Evolutionary conservation across 2,113 vertebrate genomes (phyloP).

Genomic region (Mirza zaza): DNA sequence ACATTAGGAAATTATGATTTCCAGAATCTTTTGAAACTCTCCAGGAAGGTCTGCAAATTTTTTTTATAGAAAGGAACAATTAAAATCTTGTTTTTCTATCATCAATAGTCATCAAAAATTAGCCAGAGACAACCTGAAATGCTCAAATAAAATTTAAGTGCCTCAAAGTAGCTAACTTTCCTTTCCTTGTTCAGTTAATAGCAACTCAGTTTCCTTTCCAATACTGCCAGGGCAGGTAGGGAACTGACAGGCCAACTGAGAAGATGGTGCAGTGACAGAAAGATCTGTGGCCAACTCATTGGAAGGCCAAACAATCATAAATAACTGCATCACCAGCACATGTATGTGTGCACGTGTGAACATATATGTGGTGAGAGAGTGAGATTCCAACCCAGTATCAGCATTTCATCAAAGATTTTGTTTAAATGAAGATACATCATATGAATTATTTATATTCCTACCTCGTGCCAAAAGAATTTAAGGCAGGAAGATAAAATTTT

Average conservation of each 20-base stretch:
- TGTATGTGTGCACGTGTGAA: rapidly evolving
- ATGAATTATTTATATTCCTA: neutral
- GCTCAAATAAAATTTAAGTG: conserved; percentile 66
- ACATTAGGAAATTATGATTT: conserved; percentile 56
- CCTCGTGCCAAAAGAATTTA: conserved; percentile 42
- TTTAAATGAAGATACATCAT: neutral
- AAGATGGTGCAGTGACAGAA: conserved; percentile 65
- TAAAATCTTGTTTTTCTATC: conserved; percentile 80
- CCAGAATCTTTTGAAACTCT: conserved; percentile 74
- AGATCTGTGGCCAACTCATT: conserved; percentile 73
- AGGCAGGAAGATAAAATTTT: neutral
- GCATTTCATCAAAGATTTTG: neutral
- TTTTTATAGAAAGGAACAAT: conserved; percentile 80
- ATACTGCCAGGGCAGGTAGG: conserved; percentile 64
- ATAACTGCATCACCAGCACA: conserved; percentile 16
- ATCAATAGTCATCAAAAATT: conserved; percentile 73
- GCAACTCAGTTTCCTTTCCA: conserved; percentile 76
- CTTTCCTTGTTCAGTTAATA: conserved; percentile 81
- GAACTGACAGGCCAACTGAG: conserved; percentile 66
- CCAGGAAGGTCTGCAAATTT: conserved; percentile 66
- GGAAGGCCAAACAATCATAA: conserved; percentile 69
- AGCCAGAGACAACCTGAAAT: conserved; percentile 69
- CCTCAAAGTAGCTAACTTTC: conserved; percentile 73
- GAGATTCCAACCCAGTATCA: conserved; percentile 40
- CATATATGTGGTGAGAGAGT: too few relatives aligned